Percentiles rank a stretch among this genome's conserved stretches.
Evolutionary conservation across 2,113 vertebrate genomes (phyloP).

Genomic region (Polypterus bichir): DNA sequence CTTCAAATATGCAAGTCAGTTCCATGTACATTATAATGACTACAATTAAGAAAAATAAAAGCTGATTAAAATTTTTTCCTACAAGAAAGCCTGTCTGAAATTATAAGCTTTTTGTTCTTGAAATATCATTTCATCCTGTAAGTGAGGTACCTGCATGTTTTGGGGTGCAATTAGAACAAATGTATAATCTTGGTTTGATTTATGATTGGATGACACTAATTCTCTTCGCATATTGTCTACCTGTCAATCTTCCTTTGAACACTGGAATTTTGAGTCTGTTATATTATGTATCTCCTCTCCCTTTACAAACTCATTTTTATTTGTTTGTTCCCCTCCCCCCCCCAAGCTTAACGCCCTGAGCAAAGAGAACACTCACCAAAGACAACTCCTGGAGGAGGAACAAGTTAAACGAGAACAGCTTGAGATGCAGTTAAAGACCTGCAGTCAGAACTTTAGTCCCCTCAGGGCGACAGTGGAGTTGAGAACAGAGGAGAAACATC

Average conservation of each 20-base stretch:
- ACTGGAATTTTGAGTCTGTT: slow-evolving; percentile 12
- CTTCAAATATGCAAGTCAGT: slow-evolving; percentile 2
- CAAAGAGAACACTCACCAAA: slow-evolving; percentile 34
- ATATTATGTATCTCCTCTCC: slow-evolving; percentile 9
- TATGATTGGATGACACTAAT: too few species aligned
- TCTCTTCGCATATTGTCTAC: too few species aligned
- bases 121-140: slow-evolving; percentile 31
- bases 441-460: slow-evolving; percentile 13
- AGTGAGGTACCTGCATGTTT: slow-evolving; percentile 34
- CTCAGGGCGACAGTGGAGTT: slow-evolving; percentile 18
- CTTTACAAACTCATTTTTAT: neutral
- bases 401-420: slow-evolving; percentile 23
- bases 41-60: slow-evolving; percentile 18
- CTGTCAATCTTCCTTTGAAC: too few species aligned
- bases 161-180: neutral
- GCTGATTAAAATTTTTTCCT: slow-evolving; percentile 12
- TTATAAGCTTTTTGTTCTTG: slow-evolving; percentile 15
- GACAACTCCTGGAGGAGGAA: slow-evolving; percentile 40
- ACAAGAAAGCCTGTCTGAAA: slow-evolving; percentile 3
- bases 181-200: too few species aligned
- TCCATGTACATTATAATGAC: slow-evolving; percentile 11
- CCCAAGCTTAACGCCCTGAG: slow-evolving; percentile 37
- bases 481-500: slow-evolving; percentile 8
- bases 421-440: slow-evolving; percentile 24
- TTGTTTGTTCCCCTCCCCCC: slow-evolving; percentile 14